phyloP scores from a whole-genome alignment of 2,888 invertebrate genomes.

The Parnassius mnemosyne region DNA sequence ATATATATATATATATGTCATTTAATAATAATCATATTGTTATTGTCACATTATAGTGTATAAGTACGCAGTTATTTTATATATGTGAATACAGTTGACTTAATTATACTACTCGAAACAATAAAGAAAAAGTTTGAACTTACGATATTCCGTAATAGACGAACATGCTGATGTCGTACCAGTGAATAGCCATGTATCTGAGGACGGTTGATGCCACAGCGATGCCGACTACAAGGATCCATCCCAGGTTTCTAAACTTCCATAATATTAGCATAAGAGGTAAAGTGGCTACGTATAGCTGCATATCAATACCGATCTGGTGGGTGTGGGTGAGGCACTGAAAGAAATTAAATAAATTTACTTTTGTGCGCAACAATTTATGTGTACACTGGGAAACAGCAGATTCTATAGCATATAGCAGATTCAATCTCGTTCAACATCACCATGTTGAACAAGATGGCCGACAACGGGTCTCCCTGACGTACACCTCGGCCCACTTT shows the following conservation, averaged over 20 bases:
- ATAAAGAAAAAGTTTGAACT: slow-evolving; percentile 46
- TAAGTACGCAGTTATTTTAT: no score
- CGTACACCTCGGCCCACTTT: no score
- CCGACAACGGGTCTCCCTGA: no score
- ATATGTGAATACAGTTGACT: no score
- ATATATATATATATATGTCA: no score
- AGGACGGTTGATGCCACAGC: slow-evolving; percentile 69
- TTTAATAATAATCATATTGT: no score
- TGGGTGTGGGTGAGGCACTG: slow-evolving; percentile 82
- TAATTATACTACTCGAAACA: background rate
- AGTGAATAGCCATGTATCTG: slow-evolving; percentile 66
- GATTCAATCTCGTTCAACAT: no score
- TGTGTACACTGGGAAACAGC: no score
- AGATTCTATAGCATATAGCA: no score
- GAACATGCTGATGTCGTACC: slow-evolving; percentile 77
- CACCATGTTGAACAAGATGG: no score
- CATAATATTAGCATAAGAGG: slow-evolving; percentile 73
- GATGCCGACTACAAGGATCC: slow-evolving; percentile 51
- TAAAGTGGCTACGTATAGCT: slow-evolving; percentile 74
- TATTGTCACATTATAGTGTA: no score
- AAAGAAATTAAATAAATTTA: slow-evolving; percentile 30
- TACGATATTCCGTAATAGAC: slow-evolving; percentile 79
- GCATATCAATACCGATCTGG: slow-evolving; percentile 81
- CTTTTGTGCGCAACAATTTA: no score
- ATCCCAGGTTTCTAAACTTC: slow-evolving; percentile 59